These are phyloP conservation scores for Cyclargus thomasi DNA, from an alignment of 1,140 invertebrate species.

Conservation along the genomic window DNA sequence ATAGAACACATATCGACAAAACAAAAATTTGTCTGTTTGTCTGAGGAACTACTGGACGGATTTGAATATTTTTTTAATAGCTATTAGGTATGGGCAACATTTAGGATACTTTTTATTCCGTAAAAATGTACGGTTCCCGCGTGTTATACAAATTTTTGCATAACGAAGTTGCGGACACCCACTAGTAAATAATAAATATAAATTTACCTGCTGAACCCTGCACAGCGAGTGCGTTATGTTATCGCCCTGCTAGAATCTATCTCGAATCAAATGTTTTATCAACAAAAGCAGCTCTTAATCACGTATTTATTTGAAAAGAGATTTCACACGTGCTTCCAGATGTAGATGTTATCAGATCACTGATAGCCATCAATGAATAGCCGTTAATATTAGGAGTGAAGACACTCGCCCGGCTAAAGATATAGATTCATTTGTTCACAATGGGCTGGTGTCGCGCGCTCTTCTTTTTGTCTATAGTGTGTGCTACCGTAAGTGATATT, in stretches of 20 bases:
- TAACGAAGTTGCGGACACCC: too few relatives aligned
- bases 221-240: background rate
- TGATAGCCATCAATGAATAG: background rate
- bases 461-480: slow-evolving; percentile 27
- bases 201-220: background rate
- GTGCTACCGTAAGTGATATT: slow-evolving; percentile 33
- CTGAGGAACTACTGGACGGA: too few relatives aligned
- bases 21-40: too few relatives aligned
- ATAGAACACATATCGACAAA: too few relatives aligned
- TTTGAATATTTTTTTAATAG: too few relatives aligned
- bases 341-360: slow-evolving; percentile 4
- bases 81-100: too few relatives aligned
- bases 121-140: too few relatives aligned
- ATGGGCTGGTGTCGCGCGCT: slow-evolving; percentile 19
- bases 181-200: too few relatives aligned
- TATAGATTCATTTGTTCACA: background rate
- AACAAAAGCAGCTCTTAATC: slow-evolving; percentile 16
- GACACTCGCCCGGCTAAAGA: background rate
- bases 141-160: too few relatives aligned
- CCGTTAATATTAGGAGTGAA: background rate
- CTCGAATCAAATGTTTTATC: background rate
- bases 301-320: background rate
- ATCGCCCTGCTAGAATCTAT: background rate
- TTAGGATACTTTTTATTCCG: too few relatives aligned
- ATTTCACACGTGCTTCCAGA: slow-evolving; percentile 5